These are phyloP conservation scores for Bucorvus abyssinicus DNA, from an alignment of 2,797 vertebrate species.

Conservation along the genomic window DNA sequence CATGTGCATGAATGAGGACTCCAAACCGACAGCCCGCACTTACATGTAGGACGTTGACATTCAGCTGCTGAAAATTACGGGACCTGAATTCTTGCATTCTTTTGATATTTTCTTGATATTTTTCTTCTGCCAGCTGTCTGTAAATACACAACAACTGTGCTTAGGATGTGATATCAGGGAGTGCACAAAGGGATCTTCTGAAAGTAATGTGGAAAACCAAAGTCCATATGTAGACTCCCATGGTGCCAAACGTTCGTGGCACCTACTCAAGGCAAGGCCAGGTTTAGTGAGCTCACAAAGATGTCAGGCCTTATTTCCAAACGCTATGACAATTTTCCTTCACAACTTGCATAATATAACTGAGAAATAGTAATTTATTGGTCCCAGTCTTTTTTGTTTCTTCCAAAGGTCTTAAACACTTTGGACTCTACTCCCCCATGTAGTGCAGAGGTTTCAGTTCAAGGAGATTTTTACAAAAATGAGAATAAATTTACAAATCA, in stretches of 20 bases:
- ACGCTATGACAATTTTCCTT: not conserved
- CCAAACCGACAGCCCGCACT: not conserved
- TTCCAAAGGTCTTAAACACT: not conserved
- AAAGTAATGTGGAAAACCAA: not conserved
- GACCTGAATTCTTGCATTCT: constrained; percentile 77
- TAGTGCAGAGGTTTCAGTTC: not conserved
- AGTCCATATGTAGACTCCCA: not conserved
- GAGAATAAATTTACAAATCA: not conserved
- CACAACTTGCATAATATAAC: not conserved
- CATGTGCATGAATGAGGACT: not conserved
- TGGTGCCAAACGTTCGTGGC: not conserved
- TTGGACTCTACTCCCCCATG: not conserved
- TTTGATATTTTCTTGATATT: constrained; percentile 80
- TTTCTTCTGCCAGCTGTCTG: constrained; percentile 83
- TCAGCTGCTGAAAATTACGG: constrained; percentile 73
- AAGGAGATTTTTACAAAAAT: not conserved
- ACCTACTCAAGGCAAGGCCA: not conserved
- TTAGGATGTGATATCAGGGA: not conserved
- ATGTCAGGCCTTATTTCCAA: not conserved
- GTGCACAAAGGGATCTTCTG: not conserved
- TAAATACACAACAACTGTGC: not conserved
- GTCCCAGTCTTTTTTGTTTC: not conserved
- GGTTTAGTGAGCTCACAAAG: not conserved
- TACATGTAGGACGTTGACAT: constrained; percentile 71
- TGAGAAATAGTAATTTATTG: not conserved